These are phyloP conservation scores for Petrosia ficiformis DNA, from an alignment of 37 sponge, comb jelly and placozoan genomes.

Conservation along the genomic window DNA sequence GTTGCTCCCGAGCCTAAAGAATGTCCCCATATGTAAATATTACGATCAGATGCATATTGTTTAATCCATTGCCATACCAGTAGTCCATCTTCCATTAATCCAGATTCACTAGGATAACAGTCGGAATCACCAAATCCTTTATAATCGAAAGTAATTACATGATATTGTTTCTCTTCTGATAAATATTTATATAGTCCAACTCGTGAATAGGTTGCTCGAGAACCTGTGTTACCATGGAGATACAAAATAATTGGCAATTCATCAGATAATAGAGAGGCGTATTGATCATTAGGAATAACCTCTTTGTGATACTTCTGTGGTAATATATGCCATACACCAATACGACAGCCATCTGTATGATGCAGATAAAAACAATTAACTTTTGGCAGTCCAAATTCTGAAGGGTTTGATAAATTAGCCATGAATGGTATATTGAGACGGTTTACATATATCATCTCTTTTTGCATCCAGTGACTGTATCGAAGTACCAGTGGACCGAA, in stretches of 20 bases:
- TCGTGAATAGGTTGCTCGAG: slow-evolving; percentile 62
- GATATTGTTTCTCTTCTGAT: slow-evolving; percentile 43
- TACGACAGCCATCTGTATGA: slow-evolving; percentile 17
- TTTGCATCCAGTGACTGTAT: slow-evolving; percentile 31
- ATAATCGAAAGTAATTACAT: slow-evolving; percentile 88
- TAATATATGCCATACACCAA: slow-evolving; percentile 62
- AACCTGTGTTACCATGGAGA: slow-evolving; percentile 75
- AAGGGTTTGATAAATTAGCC: slow-evolving; percentile 56
- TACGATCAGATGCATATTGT: slow-evolving; percentile 34
- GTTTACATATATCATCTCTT: slow-evolving; percentile 57
- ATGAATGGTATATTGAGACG: slow-evolving; percentile 52
- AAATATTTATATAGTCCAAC: slow-evolving; percentile 71
- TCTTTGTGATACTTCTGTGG: slow-evolving; percentile 2
- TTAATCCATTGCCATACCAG: slow-evolving; percentile 71
- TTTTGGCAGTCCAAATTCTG: slow-evolving; percentile 36
- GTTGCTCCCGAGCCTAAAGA: slow-evolving; percentile 84
- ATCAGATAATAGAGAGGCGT: slow-evolving; percentile 25
- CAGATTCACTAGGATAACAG: slow-evolving; percentile 70
- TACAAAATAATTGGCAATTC: slow-evolving; percentile 70
- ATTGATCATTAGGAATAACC: slow-evolving; percentile 11
- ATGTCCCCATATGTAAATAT: slow-evolving; percentile 86
- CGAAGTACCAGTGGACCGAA: slow-evolving; percentile 5
- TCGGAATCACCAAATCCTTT: slow-evolving; percentile 82
- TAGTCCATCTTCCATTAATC: slow-evolving; percentile 70
- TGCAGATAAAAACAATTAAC: slow-evolving; percentile 36